Conservation (phyloP, 2,113 vertebrate species). For the Nipponia nippon region DNA sequence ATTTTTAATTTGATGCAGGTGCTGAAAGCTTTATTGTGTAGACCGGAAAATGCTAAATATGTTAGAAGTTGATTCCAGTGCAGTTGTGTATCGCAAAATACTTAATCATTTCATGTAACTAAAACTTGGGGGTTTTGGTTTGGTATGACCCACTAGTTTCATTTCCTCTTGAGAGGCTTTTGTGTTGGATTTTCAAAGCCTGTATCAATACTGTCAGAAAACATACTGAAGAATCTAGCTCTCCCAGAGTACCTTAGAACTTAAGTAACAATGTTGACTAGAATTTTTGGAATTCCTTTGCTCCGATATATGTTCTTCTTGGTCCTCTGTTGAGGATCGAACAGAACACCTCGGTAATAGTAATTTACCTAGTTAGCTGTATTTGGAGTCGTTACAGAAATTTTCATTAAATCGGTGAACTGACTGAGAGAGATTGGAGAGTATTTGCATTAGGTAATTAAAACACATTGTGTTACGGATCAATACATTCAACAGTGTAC, state of each 20-base stretch:
- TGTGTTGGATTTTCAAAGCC: background rate
- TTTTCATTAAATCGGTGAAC: background rate
- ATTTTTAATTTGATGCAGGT: background rate
- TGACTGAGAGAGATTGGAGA: background rate
- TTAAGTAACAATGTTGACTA: background rate
- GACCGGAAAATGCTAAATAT: background rate
- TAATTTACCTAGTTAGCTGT: background rate
- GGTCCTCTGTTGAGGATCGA: background rate
- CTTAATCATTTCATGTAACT: background rate
- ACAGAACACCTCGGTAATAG: background rate
- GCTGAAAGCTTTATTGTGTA: background rate
- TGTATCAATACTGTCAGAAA: background rate
- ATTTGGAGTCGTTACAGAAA: background rate
- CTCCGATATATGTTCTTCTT: fast-evolving
- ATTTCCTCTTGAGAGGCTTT: background rate
- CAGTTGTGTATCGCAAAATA: background rate
- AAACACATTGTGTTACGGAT: background rate
- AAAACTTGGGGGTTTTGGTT: background rate
- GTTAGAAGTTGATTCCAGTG: background rate
- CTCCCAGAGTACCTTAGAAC: background rate
- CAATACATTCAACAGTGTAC: background rate
- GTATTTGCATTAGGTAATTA: background rate
- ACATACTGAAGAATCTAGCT: background rate
- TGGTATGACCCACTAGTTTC: background rate
- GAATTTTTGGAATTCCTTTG: background rate